Evolutionary conservation across 2,888 invertebrate species (phyloP), one percentile per base, ranked within the genome.

Genomic region (Anodontia alba): DNA sequence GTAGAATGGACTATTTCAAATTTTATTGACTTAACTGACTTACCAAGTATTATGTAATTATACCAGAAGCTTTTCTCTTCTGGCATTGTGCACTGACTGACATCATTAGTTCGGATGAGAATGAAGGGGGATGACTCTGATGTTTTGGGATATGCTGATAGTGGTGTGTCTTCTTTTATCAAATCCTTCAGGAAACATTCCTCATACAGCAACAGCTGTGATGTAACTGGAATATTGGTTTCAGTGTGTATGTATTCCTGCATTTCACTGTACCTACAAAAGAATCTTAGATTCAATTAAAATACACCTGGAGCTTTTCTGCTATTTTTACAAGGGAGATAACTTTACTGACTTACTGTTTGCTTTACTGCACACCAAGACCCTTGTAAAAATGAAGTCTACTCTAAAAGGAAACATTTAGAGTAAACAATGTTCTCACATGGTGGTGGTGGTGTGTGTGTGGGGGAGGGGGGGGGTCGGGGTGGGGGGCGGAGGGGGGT

Each of bases 171-270:
- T 3, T 81, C 78, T 23, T 75, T 78, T 1, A 87, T 76, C 10
- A 84, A 73, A 29, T 84, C 86, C 26, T 75, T 71, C 46, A 87
- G 76, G 26, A 80, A 62, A 38, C 84, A 84, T 29, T 86, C 86
- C 54, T 86, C 87, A 76, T 82, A 84, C 62, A 79, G 49, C n/a
- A 86, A 68, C 12, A 83, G 29, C 73, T 87, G 87, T n/a, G 82
- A 83, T 57, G 80, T 76, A 8, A 78, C 71, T 33, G 81, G 83
- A 74, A 87, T 83, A 67, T 81, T 80, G 5, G 83, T 84, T 66
- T 86, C 81, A 15, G 66, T 68, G 66, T 76, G 70, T 8, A 87
- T 74, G 10, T 71, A 74, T 43, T 86, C 73, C 69, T 86, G 86
- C 0, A 86, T 38, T 51, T 83, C 84, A 3, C 62, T 71, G 75